Percentiles rank a stretch among this genome's conserved stretches.
These are phyloP conservation scores for Castor canadensis DNA, from an alignment of 2,113 vertebrate species.

Conservation along the genomic window DNA sequence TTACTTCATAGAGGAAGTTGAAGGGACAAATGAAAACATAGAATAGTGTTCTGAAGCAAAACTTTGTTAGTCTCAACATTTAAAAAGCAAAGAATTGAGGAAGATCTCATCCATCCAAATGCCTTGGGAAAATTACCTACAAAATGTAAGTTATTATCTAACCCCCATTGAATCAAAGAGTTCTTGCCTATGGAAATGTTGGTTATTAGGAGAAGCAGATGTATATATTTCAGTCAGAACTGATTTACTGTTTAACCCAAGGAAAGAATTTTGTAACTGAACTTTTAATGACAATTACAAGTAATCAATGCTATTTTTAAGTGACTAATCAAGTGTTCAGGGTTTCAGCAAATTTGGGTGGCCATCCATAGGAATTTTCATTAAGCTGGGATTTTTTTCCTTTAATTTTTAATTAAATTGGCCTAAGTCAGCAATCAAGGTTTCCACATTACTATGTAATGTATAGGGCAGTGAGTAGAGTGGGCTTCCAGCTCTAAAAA, in stretches of 20 bases:
- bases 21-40: background rate
- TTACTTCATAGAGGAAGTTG: background rate
- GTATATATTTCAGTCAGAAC: slow-evolving; percentile 33
- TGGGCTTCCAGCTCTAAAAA: slow-evolving; percentile 8
- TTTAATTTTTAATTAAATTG: slow-evolving; percentile 69
- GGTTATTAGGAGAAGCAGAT: slow-evolving; percentile 45
- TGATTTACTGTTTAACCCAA: slow-evolving; percentile 58
- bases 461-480: background rate
- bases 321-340: slow-evolving; percentile 62
- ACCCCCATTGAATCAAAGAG: background rate
- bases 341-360: slow-evolving; percentile 60
- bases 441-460: slow-evolving; percentile 49
- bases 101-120: background rate
- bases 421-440: slow-evolving; percentile 67
- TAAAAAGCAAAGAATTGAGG: background rate
- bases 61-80: background rate
- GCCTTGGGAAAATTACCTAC: slow-evolving; percentile 41
- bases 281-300: slow-evolving; percentile 64
- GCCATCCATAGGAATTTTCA: slow-evolving; percentile 57
- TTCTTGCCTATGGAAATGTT: slow-evolving; percentile 35
- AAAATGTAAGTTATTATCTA: slow-evolving; percentile 39
- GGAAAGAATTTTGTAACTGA: slow-evolving; percentile 64
- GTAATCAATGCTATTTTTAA: slow-evolving; percentile 68
- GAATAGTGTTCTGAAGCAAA: background rate
- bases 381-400: slow-evolving; percentile 9